Base-by-base conservation (phyloP, 2,888 invertebrate genomes). In the Blastobasis lacticolella region DNA sequence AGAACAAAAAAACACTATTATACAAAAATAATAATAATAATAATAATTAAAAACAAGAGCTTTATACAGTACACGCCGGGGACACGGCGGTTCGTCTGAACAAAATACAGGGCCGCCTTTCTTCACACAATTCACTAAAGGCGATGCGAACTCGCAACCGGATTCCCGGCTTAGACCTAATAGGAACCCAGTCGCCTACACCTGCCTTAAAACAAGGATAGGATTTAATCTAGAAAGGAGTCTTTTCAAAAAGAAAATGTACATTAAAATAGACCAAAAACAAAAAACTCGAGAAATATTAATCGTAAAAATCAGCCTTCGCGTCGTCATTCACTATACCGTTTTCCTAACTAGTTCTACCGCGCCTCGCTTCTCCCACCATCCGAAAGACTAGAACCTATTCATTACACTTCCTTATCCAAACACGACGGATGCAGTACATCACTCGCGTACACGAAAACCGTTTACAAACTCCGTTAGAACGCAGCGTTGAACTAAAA, bases 301-400 rank as follows among this genome's bases (percentile, higher is more conserved):
- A 70, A 68, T 67, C 64, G 70, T 68, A 67, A 78, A 78, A 78
- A 78, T 83, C 83, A 84, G 83, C 81, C 83, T 85, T 85, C 75
- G 69, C 66, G 66, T 74, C 73, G 64, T 66, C 69, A 66, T 74
- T 75, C 70, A 64, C 74, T 77, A 63, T 54, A 74, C 68, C 68
- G 63, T 69, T 72, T 67, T 61, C 64, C 75, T 75, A 80, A 59
- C 69, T 72, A 71, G 58, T 23, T 23, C 23, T 57, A 60, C 55
- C 57, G 45, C 53, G 46, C 48, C 47, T 37, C 54, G 51, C 45
- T 50, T 46, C 55, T 47, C 56, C 58, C 61, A 57, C 56, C 57
- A 63, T 59, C 61, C 66, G 59, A 62, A 57, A 64, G 60, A 59
- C 60, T 60, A 60, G 60, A 52, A 7, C 45, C 38, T 10, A 45